Conservation (phyloP, 2,113 vertebrate genomes). For the Hemiprocne comata region DNA sequence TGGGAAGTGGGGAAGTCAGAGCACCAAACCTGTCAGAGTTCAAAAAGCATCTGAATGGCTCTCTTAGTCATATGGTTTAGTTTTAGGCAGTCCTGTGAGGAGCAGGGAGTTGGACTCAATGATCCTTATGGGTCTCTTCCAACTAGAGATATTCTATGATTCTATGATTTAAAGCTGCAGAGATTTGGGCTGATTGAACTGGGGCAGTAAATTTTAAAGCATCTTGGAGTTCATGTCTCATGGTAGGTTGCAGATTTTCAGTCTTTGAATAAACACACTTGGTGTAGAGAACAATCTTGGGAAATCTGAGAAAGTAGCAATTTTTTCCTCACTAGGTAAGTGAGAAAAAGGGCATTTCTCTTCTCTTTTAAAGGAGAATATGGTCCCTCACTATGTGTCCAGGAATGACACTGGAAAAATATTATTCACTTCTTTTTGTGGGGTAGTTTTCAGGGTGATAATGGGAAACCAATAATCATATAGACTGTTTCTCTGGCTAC, state of each 20-base stretch:
- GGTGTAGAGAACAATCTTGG: background rate
- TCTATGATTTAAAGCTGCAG: background rate
- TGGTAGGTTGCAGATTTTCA: background rate
- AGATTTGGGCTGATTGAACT: background rate
- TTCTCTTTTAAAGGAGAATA: background rate
- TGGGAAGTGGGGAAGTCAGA: background rate
- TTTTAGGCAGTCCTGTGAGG: background rate
- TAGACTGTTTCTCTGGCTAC: background rate
- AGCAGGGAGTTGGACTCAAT: background rate
- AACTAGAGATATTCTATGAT: background rate
- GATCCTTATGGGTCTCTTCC: background rate
- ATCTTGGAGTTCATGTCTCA: background rate
- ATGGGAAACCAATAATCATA: background rate
- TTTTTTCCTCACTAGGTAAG: background rate
- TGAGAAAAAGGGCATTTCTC: background rate
- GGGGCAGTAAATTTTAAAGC: background rate
- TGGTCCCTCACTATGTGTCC: background rate
- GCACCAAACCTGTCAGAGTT: background rate
- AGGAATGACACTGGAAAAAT: background rate
- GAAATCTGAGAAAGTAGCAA: background rate
- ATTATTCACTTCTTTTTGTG: background rate
- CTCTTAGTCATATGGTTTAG: background rate
- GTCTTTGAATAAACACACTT: background rate
- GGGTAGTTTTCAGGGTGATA: background rate
- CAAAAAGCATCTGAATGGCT: background rate